Percentiles rank a stretch among this genome's conserved stretches.
Conservation (phyloP, 2,888 invertebrate genomes). For the Boloria euphrosyne region DNA sequence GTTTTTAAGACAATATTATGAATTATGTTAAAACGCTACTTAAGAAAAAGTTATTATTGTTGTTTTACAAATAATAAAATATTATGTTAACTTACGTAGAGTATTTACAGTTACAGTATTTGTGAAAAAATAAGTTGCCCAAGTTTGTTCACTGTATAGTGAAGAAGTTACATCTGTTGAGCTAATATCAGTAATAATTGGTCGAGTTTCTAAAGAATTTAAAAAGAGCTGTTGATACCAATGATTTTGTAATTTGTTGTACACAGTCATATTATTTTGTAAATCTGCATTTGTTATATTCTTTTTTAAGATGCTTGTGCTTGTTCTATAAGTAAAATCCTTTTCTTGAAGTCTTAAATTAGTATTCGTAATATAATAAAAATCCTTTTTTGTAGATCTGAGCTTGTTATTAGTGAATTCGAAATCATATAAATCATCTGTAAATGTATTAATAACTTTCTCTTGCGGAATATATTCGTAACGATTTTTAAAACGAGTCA, state of each 20-base stretch:
- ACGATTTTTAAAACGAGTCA: constrained; percentile 41
- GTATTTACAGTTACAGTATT: constrained; percentile 9
- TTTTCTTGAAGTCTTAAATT: constrained; percentile 2
- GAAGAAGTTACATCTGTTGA: neutral
- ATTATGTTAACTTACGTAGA: constrained; percentile 26
- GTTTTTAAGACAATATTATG: neutral
- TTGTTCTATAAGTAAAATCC: neutral
- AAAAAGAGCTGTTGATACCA: constrained; percentile 17
- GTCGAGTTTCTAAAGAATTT: constrained; percentile 23
- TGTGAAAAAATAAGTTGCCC: constrained; percentile 37
- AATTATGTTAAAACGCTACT: neutral
- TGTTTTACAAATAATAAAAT: constrained; percentile 6
- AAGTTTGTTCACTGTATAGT: constrained; percentile 33
- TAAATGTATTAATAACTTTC: constrained; percentile 11
- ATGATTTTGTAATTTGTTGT: constrained; percentile 2
- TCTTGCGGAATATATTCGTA: constrained; percentile 41
- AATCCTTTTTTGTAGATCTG: neutral
- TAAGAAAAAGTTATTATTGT: neutral
- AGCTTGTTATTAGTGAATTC: constrained; percentile 26
- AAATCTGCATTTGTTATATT: neutral
- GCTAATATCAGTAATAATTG: constrained; percentile 20
- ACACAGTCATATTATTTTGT: constrained; percentile 3
- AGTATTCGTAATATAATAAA: neutral
- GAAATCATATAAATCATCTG: constrained; percentile 41
- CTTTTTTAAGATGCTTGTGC: neutral